Evolutionary conservation across 2,113 vertebrate genomes (phyloP).

Genomic region (Pterocles orientalis): DNA sequence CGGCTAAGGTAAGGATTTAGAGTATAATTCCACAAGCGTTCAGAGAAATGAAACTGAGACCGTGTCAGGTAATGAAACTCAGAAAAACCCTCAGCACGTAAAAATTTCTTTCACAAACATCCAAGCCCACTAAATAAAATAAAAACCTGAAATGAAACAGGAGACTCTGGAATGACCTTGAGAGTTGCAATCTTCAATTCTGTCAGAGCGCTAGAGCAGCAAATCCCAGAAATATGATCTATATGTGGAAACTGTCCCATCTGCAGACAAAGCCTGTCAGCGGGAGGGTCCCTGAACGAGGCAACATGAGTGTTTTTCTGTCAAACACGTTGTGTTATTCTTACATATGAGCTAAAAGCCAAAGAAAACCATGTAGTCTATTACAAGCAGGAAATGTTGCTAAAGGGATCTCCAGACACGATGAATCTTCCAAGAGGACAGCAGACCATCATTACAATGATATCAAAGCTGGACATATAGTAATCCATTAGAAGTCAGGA

Average conservation of each 20-base stretch:
- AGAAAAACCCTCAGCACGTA: background rate
- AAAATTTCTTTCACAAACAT: conserved; percentile 41
- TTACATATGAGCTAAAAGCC: background rate
- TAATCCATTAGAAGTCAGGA: background rate
- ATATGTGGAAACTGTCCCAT: background rate
- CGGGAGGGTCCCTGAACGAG: background rate
- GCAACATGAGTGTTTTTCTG: background rate
- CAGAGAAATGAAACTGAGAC: conserved; percentile 14
- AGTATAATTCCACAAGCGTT: background rate
- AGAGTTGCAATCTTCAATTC: background rate
- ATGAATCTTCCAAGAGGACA: background rate
- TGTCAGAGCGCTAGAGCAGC: background rate
- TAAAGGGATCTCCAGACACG: background rate
- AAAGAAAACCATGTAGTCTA: background rate
- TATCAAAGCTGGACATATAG: background rate
- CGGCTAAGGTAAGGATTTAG: background rate
- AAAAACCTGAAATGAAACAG: conserved; percentile 24
- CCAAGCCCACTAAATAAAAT: conserved; percentile 24
- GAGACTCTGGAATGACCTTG: background rate
- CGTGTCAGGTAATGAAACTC: conserved; percentile 28
- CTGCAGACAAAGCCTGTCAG: background rate
- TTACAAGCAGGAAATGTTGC: background rate
- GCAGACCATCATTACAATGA: background rate
- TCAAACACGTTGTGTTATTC: background rate
- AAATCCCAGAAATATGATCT: background rate